A percentile compares a stretch with the other conserved stretches of the same genome.
These are phyloP conservation scores for Chorisops tibialis DNA, from an alignment of 2,888 invertebrate species.

Conservation along the genomic window DNA sequence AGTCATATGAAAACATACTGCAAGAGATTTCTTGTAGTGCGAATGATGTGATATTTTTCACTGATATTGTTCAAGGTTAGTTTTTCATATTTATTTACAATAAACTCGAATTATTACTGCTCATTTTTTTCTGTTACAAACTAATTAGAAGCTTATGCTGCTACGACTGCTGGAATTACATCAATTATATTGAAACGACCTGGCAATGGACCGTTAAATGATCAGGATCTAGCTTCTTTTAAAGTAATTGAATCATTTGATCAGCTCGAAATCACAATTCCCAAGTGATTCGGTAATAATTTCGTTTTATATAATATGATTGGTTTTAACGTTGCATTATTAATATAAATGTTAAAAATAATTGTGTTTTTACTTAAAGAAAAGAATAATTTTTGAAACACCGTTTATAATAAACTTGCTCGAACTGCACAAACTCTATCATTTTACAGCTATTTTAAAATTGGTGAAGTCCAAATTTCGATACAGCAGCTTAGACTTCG, in stretches of 20 bases:
- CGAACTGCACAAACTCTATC: no score
- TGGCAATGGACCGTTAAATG: constrained; percentile 70
- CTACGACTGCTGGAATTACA: constrained; percentile 68
- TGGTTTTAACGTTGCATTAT: no score
- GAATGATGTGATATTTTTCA: constrained; percentile 77
- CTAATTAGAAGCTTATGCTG: constrained; percentile 76
- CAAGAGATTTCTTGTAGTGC: constrained; percentile 62
- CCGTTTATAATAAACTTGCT: no score
- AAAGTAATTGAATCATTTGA: constrained; percentile 61
- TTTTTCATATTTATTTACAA: neutral
- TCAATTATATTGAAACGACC: constrained; percentile 70
- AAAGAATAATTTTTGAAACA: no score
- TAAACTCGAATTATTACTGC: neutral
- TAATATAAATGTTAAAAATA: no score
- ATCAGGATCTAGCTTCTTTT: constrained; percentile 58
- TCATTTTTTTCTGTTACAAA: neutral
- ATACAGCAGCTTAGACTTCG: no score
- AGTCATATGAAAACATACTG: constrained; percentile 76
- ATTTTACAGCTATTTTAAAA: no score
- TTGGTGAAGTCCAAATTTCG: no score
- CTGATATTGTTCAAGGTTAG: constrained; percentile 76
- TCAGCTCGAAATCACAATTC: constrained; percentile 47
- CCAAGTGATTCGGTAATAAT: no score
- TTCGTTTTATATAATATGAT: no score
- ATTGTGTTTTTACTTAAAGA: no score